Evolutionary conservation across 2,113 vertebrate species (phyloP).

Genomic region (Prionailurus bengalensis): DNA sequence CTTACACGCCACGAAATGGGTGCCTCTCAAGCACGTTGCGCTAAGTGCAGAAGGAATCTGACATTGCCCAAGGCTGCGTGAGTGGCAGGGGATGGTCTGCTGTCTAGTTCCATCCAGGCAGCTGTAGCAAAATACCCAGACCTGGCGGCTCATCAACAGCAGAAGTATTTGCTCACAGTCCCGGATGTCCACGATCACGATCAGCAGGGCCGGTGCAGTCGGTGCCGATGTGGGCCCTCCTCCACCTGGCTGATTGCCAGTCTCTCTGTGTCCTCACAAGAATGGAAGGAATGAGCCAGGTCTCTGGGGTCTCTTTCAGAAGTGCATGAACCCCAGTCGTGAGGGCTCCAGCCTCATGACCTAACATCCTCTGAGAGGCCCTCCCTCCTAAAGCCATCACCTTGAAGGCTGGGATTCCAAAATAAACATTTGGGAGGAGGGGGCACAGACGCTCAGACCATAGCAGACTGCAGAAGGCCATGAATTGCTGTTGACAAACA

Average conservation of each 20-base stretch:
- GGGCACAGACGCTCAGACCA: not conserved
- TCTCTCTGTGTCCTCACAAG: not conserved
- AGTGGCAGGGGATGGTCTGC: not conserved
- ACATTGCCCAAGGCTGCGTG: not conserved
- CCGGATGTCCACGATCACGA: not conserved
- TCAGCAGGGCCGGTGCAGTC: fast-evolving
- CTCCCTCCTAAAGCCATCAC: too few relatives aligned
- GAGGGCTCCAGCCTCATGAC: not conserved
- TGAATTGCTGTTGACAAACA: not conserved
- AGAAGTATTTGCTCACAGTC: not conserved
- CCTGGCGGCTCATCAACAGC: fast-evolving
- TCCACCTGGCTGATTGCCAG: not conserved
- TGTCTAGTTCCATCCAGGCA: not conserved
- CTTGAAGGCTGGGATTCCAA: not conserved
- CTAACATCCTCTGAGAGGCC: not conserved
- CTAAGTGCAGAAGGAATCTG: not conserved
- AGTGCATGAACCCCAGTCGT: not conserved
- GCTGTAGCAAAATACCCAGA: too few relatives aligned
- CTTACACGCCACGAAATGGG: fast-evolving
- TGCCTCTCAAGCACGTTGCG: not conserved
- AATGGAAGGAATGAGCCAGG: not conserved
- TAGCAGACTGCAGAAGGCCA: not conserved
- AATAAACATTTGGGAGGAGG: not conserved
- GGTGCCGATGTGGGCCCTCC: not conserved
- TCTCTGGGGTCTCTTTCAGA: not conserved